Percentiles rank a stretch among this genome's conserved stretches.
These are phyloP conservation scores for Arctocebus calabarensis DNA, from an alignment of 2,797 vertebrate genomes.

Conservation along the genomic window DNA sequence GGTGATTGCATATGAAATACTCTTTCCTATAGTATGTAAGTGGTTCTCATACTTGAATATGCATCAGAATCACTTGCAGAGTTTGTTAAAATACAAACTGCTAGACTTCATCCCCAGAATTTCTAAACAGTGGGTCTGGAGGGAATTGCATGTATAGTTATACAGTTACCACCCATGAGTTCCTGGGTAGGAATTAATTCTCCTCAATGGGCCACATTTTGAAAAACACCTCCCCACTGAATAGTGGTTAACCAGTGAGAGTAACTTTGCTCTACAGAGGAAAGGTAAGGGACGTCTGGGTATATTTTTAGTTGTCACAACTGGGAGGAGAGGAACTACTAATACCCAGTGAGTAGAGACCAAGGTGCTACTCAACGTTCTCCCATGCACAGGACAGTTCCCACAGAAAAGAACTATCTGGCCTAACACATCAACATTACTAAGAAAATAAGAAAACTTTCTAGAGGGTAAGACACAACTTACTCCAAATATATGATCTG, in stretches of 20 bases:
- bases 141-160: not conserved
- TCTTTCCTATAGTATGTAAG: not conserved
- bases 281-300: not conserved
- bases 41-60: not conserved
- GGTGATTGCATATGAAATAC: not conserved
- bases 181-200: not conserved
- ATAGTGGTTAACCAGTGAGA: not conserved
- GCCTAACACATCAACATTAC: not conserved
- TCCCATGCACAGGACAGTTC: not conserved
- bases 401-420: not conserved
- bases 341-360: not conserved
- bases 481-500: not conserved
- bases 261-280: not conserved
- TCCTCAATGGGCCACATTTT: not conserved
- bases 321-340: not conserved
- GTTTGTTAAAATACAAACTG: not conserved
- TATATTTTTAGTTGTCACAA: not conserved
- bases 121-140: not conserved
- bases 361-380: not conserved
- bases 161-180: no score
- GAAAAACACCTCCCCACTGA: not conserved
- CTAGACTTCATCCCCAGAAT: not conserved
- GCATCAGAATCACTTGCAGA: not conserved
- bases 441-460: constrained; percentile 23
- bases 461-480: not conserved